Evolutionary conservation across 2,888 invertebrate species (phyloP), one percentile per base, ranked within the genome.

Genomic region (Drosophila tripunctata): DNA sequence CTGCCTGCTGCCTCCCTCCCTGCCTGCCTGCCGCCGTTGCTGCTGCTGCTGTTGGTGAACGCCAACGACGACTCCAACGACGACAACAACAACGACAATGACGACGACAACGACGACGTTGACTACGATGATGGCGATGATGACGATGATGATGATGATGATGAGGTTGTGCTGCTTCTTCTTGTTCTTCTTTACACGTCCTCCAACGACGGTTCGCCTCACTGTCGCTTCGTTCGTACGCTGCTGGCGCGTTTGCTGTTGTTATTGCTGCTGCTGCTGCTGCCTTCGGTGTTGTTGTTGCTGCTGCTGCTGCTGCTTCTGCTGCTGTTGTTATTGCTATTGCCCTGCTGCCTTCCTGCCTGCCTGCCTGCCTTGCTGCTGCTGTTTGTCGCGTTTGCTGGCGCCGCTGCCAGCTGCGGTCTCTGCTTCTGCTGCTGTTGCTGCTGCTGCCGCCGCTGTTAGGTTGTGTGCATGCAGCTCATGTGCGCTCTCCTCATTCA

Each of bases 401-500:
- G 61, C 67, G 79, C 67, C 70, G 71, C 68, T 71, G 78, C 62
- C 65, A 54, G 63, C 72, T 75, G 72, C 67, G 67, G 81, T 67
- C 66, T 72, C 70, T 67, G 70, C 60, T 52, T 55, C 72, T 66
- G 68, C 67, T 58, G 72, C 62, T 62, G 54, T 71, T 40, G 67
- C 67, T 15, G 64, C 55, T 33, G 66, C 67, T 48, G 62, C 64
- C 66, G 69, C 63, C 65, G 58, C 68, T 62, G 71, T 75, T 77
- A 65, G 79, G 82, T 81, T 88, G 78, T 87, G 73, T 88, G 75
- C 88, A 83, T 83, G 75, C 88, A 86, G 88, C 89, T 87, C 83
- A 80, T 84, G 84, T 86, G 76, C 80, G 88, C 89, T 90, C 90
- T 84, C 78, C 81, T 89, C 89, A 89, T 89, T 89, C 89, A 89